Base-by-base conservation (phyloP, 1,140 invertebrate species). In the Pogonomyrmex californicus region DNA sequence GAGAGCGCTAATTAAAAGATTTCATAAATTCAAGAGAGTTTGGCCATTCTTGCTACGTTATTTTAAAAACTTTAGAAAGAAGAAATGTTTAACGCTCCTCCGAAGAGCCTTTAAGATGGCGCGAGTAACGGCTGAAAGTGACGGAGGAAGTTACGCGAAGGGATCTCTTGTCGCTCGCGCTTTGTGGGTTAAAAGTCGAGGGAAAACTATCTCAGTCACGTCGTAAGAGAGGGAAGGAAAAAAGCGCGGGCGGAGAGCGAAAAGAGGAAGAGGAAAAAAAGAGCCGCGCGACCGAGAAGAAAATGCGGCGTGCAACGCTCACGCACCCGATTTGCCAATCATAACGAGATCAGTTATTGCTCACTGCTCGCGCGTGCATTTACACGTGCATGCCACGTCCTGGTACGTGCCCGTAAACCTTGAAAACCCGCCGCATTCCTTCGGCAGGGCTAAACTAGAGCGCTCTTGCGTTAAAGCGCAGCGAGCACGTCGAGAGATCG, bases 341-440 rank as follows among this genome's bases (percentile, higher is more conserved):
- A 81, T 85, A 89, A 90, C 73, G 68, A 85, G 88, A 90, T 89
- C 88, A 86, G 62, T 87, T 85, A 81, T 89, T 73, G 83, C 79
- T 87, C 63, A 77, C 58, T 47, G 44, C 30, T 89, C 60, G 56
- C 49, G 30, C 33, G 17, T n/a, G 41, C 62, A 68, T 90, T 90
- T 81, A 81, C 86, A 90, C 65, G 86, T 81, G 88, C 86, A 86
- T 86, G 86, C 62, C 88, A 82, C 89, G 86, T 89, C 89, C 88
- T 90, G 89, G 86, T 90, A 90, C 89, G 88, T 70, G 75, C 62
- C 78, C 49, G 60, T 30, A 68, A 90, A 90, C 89, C 89, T 90
- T 90, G 89, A 90, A 90, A 90, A 82, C 63, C 56, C 47, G 71
- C 76, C 73, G 51, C 89, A 88, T 90, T 90, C 88, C 89, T 90